A percentile compares a stretch with the other conserved stretches of the same genome.
Conservation (phyloP, 2,797 vertebrate species). For the Periophthalmus magnuspinnatus region DNA sequence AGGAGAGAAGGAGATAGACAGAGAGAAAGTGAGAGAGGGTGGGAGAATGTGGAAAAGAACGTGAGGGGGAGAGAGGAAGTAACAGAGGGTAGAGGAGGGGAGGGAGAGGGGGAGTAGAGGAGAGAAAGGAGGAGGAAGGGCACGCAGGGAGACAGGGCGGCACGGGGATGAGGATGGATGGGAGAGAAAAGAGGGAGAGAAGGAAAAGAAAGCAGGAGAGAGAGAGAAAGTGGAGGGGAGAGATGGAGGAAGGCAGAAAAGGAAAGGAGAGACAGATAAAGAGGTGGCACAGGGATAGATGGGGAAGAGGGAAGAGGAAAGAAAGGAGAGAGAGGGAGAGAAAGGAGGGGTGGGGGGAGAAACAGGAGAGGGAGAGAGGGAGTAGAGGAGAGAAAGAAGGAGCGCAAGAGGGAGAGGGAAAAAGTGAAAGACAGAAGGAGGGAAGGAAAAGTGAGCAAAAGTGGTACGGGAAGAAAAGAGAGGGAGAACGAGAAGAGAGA, state of each 20-base stretch:
- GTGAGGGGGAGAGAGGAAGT: constrained; percentile 46
- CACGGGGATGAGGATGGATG: too few relatives aligned
- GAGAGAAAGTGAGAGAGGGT: constrained; percentile 34
- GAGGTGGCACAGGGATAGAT: too few relatives aligned
- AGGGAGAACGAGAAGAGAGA: too few relatives aligned
- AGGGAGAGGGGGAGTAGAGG: constrained; percentile 1
- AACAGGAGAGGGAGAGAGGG: constrained; percentile 34
- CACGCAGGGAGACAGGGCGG: not conserved
- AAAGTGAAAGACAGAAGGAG: not conserved
- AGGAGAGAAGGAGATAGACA: too few relatives aligned
- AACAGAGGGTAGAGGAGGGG: constrained; percentile 7
- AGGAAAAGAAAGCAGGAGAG: too few relatives aligned
- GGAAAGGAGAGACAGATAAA: too few relatives aligned
- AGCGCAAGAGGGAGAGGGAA: constrained; percentile 26
- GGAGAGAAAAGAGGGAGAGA: too few relatives aligned
- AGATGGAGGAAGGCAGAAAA: too few relatives aligned
- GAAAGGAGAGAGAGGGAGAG: not conserved
- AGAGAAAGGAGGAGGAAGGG: constrained; percentile 50
- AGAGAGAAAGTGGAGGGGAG: too few relatives aligned
- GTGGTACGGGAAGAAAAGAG: too few relatives aligned
- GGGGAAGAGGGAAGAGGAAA: too few relatives aligned
- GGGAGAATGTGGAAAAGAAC: constrained; percentile 21
- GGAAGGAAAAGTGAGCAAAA: not conserved
- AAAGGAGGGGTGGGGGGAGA: too few relatives aligned
- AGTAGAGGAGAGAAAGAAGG: constrained; percentile 19